Percentiles rank a stretch among this genome's conserved stretches.
Evolutionary conservation across 2,113 vertebrate genomes (phyloP).

Genomic region (Sinocyclocheilus rhinocerous): DNA sequence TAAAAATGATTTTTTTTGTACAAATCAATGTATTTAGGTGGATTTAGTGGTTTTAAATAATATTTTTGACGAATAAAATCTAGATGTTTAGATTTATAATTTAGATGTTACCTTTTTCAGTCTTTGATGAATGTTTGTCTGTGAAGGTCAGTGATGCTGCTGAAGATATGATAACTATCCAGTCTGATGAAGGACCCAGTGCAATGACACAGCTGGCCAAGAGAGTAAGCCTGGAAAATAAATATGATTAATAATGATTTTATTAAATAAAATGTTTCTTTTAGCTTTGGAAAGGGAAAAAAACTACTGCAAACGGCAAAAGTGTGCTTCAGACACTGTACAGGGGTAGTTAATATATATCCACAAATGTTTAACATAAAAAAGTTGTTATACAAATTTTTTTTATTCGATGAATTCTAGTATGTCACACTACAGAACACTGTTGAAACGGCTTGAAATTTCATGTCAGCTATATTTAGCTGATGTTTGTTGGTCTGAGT

Average conservation of each 20-base stretch:
- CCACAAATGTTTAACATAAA: neutral
- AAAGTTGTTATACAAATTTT: neutral
- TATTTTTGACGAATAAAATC: neutral
- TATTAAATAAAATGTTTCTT: neutral
- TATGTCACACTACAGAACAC: neutral
- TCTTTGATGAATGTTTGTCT: slow-evolving; percentile 14
- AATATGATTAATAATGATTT: neutral
- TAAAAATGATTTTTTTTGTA: neutral
- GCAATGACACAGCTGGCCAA: slow-evolving; percentile 75
- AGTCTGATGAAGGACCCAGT: slow-evolving; percentile 73
- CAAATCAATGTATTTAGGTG: neutral
- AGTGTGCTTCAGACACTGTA: neutral
- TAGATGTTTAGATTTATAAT: no score
- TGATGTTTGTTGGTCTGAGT: neutral
- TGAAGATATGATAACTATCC: slow-evolving; percentile 68
- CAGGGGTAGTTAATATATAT: neutral
- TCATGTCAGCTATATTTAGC: neutral
- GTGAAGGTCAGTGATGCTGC: slow-evolving; percentile 70
- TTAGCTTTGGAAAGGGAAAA: no score
- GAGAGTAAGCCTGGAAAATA: slow-evolving; percentile 65
- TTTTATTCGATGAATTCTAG: neutral
- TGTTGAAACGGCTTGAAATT: no score
- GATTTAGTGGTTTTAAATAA: neutral
- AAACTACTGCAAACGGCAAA: neutral
- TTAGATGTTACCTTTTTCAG: no score